Percentiles rank a stretch among this genome's conserved stretches.
phyloP scores from a whole-genome alignment of 2,888 invertebrate species.

The Pheosia tremula region DNA sequence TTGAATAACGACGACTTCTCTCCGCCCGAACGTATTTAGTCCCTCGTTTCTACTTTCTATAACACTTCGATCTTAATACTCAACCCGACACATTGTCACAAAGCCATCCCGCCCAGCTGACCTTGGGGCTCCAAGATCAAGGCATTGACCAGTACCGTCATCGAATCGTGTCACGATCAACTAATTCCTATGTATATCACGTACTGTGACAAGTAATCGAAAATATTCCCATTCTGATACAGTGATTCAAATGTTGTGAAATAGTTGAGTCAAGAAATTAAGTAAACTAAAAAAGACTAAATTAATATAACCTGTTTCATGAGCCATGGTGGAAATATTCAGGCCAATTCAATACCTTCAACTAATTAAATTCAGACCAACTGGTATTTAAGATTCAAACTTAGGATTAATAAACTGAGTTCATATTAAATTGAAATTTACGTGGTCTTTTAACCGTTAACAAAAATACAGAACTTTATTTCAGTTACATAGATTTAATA shows the following conservation, averaged over 20 bases:
- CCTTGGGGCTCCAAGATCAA: not conserved
- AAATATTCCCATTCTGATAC: conserved; percentile 1
- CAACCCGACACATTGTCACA: not conserved
- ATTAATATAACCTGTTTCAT: not conserved
- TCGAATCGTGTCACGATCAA: conserved; percentile 1
- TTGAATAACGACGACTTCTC: not conserved
- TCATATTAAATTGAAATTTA: no score
- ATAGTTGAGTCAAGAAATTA: not conserved
- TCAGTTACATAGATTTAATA: no score
- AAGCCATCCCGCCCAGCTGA: not conserved
- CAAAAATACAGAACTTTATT: no score
- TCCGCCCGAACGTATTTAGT: not conserved
- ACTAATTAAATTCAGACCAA: no score
- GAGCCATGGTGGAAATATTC: not conserved
- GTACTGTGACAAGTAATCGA: not conserved
- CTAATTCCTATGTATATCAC: not conserved
- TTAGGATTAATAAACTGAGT: no score
- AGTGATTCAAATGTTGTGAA: not conserved
- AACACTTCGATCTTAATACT: not conserved
- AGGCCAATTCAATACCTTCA: not conserved
- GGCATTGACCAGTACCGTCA: not conserved
- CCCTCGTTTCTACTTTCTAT: not conserved
- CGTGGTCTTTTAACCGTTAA: no score
- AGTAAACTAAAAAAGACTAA: not conserved
- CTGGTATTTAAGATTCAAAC: no score